phyloP scores from a whole-genome alignment of 2,113 vertebrate genomes.

The Anarrhichthys ocellatus region DNA sequence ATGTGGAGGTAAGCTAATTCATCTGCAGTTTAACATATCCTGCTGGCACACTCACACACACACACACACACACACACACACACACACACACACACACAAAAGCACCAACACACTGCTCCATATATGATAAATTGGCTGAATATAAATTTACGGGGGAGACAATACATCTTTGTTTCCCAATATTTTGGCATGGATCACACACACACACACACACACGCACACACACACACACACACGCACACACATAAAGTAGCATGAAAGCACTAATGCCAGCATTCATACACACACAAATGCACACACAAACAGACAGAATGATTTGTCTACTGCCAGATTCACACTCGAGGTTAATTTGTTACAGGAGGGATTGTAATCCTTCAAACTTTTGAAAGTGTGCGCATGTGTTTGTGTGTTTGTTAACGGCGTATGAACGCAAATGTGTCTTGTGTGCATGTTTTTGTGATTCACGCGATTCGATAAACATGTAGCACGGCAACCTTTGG shows the following conservation, averaged over 20 bases:
- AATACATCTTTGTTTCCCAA: conserved; percentile 70
- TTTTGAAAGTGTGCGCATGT: background rate
- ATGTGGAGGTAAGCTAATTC: conserved; percentile 36
- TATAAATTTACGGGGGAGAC: conserved; percentile 59
- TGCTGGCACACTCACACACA: conserved; percentile 6
- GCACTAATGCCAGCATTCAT: background rate
- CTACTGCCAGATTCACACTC: conserved; percentile 56
- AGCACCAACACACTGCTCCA: conserved; percentile 5
- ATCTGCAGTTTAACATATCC: conserved; percentile 44
- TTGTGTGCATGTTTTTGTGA: background rate
- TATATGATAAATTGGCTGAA: conserved; percentile 73
- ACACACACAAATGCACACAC: background rate
- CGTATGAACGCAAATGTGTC: background rate
- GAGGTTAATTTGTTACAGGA: conserved; percentile 58
- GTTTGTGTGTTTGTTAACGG: background rate
- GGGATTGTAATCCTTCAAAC: conserved; percentile 54
- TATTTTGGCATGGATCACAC: conserved; percentile 38
- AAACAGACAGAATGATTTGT: conserved; percentile 18
- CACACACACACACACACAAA: conserved; percentile 9
- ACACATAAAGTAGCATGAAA: background rate
- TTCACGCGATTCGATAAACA: conserved; percentile 1
- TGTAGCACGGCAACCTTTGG: background rate
- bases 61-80: conserved; percentile 21
- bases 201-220: conserved; percentile 11
- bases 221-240: background rate